A percentile compares a stretch with the other conserved stretches of the same genome.
Evolutionary conservation across 2,113 vertebrate genomes (phyloP).

Genomic region (Alectura lathami): DNA sequence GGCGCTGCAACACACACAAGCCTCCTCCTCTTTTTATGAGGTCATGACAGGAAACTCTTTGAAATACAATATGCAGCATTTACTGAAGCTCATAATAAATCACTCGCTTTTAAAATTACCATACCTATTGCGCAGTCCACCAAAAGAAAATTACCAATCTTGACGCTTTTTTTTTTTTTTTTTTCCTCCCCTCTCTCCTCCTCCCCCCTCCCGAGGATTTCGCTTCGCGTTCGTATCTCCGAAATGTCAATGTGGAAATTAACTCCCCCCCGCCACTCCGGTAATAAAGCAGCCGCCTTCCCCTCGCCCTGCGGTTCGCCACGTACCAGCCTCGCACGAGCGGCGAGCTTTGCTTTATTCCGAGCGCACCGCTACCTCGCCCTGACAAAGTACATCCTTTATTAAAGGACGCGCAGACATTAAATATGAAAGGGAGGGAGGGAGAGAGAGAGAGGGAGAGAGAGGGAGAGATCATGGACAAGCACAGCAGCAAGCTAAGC

Average conservation of each 20-base stretch:
- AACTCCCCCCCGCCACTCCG: constrained; percentile 44
- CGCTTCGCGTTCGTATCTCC: constrained; percentile 60
- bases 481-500: constrained; percentile 77
- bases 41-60: constrained; percentile 93
- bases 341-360: constrained; percentile 62
- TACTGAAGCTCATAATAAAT: constrained; percentile 91
- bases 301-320: not conserved
- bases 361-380: not conserved
- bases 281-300: no score
- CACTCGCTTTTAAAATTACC: constrained; percentile 82
- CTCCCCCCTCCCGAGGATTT: not conserved
- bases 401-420: constrained; percentile 78
- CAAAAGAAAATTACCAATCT: constrained; percentile 71
- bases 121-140: constrained; percentile 80
- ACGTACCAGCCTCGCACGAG: not conserved
- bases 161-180: constrained; percentile 26
- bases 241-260: constrained; percentile 74
- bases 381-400: constrained; percentile 67
- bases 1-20: constrained; percentile 92
- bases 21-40: constrained; percentile 97
- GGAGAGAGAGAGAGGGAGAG: constrained; percentile 15
- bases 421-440: constrained; percentile 73
- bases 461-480: constrained; percentile 71
- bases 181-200: not conserved
- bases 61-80: constrained; percentile 85